phyloP scores from a whole-genome alignment of 2,888 invertebrate genomes.

The Terebella lapidaria region DNA sequence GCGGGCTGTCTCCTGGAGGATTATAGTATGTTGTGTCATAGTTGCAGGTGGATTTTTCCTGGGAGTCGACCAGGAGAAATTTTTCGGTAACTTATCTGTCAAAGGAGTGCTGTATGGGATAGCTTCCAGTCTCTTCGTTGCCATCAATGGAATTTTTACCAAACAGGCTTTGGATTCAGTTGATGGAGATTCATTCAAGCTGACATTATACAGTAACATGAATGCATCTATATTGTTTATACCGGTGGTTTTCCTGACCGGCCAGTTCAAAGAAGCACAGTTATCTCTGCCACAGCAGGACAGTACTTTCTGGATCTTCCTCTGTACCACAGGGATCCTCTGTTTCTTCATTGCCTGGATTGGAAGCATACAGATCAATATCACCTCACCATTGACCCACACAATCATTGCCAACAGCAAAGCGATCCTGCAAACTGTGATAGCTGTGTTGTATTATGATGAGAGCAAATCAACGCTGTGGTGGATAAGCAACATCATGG shows the following conservation, averaged over 20 bases:
- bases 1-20: slow-evolving; percentile 30
- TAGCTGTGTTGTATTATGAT: slow-evolving; percentile 44
- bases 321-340: slow-evolving; percentile 40
- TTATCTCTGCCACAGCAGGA: neutral
- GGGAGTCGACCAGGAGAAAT: slow-evolving; percentile 48
- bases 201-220: slow-evolving; percentile 44
- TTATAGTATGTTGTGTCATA: slow-evolving; percentile 37
- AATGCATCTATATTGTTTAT: slow-evolving; percentile 41
- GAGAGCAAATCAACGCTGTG: slow-evolving; percentile 43
- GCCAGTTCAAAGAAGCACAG: slow-evolving; percentile 34
- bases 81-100: slow-evolving; percentile 41
- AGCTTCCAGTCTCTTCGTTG: slow-evolving; percentile 45
- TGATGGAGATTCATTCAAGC: slow-evolving; percentile 38
- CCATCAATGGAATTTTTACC: slow-evolving; percentile 48
- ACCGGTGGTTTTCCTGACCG: slow-evolving; percentile 40
- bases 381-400: slow-evolving; percentile 51
- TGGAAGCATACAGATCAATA: slow-evolving; percentile 48
- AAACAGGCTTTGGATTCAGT: slow-evolving; percentile 40
- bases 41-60: slow-evolving; percentile 48
- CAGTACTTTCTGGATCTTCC: slow-evolving; percentile 35
- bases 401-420: slow-evolving; percentile 51
- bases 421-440: slow-evolving; percentile 48
- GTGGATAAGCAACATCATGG: slow-evolving; percentile 49
- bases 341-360: slow-evolving; percentile 45
- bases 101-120: slow-evolving; percentile 47